phyloP scores from a whole-genome alignment of 2,113 vertebrate genomes.

The Scortum barcoo region DNA sequence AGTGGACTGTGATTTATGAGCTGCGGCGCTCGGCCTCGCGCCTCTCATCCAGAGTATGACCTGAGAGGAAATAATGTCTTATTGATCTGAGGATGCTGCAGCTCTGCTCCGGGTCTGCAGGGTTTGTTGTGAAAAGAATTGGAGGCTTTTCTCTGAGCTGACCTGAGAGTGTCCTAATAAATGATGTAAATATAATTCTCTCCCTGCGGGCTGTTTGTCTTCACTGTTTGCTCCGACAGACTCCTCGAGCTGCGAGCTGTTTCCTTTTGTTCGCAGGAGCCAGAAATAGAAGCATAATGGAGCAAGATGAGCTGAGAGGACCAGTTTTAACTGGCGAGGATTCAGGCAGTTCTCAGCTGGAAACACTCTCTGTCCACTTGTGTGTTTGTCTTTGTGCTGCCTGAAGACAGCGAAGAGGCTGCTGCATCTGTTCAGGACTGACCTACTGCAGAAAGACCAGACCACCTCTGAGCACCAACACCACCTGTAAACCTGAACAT shows the following conservation, averaged over 20 bases:
- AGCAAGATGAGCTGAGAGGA: not conserved
- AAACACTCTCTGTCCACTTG: not conserved
- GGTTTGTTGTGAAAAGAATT: not conserved
- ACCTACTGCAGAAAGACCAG: too few relatives aligned
- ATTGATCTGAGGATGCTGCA: not conserved
- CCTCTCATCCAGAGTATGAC: not conserved
- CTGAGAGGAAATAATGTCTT: slow-evolving; percentile 2
- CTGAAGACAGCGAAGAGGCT: not conserved
- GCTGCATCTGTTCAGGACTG: not conserved
- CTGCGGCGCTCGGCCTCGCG: not conserved
- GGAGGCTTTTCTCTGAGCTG: slow-evolving; percentile 1
- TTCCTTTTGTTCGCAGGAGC: not conserved
- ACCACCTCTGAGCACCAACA: too few relatives aligned
- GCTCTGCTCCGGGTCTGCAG: not conserved
- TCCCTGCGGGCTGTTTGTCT: slow-evolving; percentile 4
- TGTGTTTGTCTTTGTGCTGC: slow-evolving; percentile 20
- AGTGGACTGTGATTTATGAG: not conserved
- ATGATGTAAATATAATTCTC: slow-evolving; percentile 2
- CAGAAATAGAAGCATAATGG: slow-evolving; percentile 30
- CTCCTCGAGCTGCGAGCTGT: not conserved
- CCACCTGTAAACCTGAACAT: too few relatives aligned
- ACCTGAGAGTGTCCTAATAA: slow-evolving; percentile 11
- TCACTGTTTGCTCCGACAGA: not conserved
- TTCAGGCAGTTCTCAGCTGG: not conserved
- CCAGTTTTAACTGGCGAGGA: not conserved